Percentiles rank a stretch among this genome's conserved stretches.
Evolutionary conservation across 2,888 invertebrate species (phyloP).

Genomic region (Amphipoea oculea): DNA sequence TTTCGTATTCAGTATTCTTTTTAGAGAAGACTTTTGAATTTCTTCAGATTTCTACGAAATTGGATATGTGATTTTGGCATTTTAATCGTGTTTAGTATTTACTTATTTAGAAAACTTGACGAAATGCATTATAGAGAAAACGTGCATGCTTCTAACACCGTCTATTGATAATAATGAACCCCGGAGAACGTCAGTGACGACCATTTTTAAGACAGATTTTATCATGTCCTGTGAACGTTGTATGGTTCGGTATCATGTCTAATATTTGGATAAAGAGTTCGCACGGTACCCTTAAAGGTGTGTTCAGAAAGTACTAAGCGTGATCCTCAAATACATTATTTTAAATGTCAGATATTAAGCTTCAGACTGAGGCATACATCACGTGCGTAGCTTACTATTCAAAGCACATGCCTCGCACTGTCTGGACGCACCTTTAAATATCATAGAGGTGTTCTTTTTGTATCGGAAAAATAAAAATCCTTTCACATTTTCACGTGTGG

Average conservation of each 20-base stretch:
- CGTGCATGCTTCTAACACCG: background rate
- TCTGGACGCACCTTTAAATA: background rate
- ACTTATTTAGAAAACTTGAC: background rate
- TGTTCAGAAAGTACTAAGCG: fast-evolving
- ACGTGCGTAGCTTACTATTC: background rate
- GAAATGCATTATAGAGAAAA: background rate
- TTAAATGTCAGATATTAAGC: background rate
- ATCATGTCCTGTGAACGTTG: no score
- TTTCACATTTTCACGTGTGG: background rate
- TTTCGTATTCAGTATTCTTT: slow-evolving; percentile 14
- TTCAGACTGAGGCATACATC: background rate
- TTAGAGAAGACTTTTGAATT: background rate
- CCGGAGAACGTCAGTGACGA: background rate
- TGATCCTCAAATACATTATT: background rate
- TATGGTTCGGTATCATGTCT: background rate
- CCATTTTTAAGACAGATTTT: background rate
- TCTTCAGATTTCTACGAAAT: background rate
- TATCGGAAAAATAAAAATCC: no score
- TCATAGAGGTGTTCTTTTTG: background rate
- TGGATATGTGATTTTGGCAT: background rate
- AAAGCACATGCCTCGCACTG: background rate
- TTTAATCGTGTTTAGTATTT: background rate
- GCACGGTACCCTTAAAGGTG: background rate
- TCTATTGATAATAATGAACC: background rate
- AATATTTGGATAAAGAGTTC: no score